phyloP scores from a whole-genome alignment of 2,113 vertebrate species.

The Tetrax tetrax region DNA sequence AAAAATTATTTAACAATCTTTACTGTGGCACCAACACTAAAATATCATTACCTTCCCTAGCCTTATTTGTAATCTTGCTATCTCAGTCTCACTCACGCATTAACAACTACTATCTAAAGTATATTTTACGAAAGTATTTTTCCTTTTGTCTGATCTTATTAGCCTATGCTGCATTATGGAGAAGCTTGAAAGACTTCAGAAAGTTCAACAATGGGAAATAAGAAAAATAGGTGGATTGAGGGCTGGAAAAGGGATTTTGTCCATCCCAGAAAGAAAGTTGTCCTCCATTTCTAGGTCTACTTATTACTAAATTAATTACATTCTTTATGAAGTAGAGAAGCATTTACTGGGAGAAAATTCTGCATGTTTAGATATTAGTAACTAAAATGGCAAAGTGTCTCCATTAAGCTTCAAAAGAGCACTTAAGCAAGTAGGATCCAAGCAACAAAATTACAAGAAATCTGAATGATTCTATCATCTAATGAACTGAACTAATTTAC shows the following conservation, averaged over 20 bases:
- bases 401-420: slow-evolving; percentile 26
- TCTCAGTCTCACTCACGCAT: background rate
- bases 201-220: background rate
- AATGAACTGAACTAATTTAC: background rate
- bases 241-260: background rate
- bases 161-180: background rate
- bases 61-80: background rate
- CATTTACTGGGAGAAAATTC: background rate
- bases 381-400: slow-evolving; percentile 25
- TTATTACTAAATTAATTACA: slow-evolving; percentile 25
- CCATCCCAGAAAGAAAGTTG: background rate
- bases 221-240: background rate
- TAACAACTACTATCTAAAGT: background rate
- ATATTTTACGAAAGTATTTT: background rate
- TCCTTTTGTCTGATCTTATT: background rate
- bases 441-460: slow-evolving; percentile 23
- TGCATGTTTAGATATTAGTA: background rate
- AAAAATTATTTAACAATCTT: background rate
- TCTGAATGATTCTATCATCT: background rate
- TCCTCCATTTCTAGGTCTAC: background rate
- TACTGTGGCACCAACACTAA: background rate
- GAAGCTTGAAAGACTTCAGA: background rate
- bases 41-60: background rate
- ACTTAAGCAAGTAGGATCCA: slow-evolving; percentile 25
- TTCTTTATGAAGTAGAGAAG: background rate